These are phyloP conservation scores for Lasioglossum leucozonium DNA, from an alignment of 2,888 invertebrate genomes.

Conservation along the genomic window DNA sequence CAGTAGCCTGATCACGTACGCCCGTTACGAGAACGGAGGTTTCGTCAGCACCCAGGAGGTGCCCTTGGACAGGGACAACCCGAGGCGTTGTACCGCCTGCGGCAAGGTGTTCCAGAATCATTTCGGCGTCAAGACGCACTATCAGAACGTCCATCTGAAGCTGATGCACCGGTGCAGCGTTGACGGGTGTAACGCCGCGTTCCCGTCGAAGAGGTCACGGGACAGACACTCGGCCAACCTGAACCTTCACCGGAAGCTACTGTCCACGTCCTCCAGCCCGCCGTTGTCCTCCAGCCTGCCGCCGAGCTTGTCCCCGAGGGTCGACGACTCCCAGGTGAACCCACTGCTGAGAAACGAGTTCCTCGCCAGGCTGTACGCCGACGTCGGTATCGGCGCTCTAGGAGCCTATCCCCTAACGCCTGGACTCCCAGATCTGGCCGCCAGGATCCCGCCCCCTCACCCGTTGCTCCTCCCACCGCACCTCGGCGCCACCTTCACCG, in stretches of 20 bases:
- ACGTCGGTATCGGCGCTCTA: conserved; percentile 85
- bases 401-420: conserved; percentile 85
- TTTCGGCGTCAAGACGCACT: conserved; percentile 97
- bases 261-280: conserved; percentile 89
- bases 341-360: conserved; percentile 91
- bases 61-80: conserved; percentile 96
- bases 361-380: conserved; percentile 91
- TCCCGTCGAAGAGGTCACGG: conserved; percentile 95
- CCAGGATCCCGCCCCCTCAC: conserved; percentile 85
- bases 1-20: conserved; percentile 86
- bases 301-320: conserved; percentile 86
- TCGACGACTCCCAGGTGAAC: conserved; percentile 85
- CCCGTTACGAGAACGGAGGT: conserved; percentile 90
- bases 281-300: conserved; percentile 84
- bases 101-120: conserved; percentile 97
- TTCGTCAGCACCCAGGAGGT: conserved; percentile 92
- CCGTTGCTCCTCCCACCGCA: conserved; percentile 87
- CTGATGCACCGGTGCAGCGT: conserved; percentile 97
- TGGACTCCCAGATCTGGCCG: conserved; percentile 82
- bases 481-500: conserved; percentile 86
- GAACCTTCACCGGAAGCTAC: conserved; percentile 94
- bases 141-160: conserved; percentile 97
- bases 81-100: conserved; percentile 95
- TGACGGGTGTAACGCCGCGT: conserved; percentile 97
- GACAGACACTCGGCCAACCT: conserved; percentile 97